Evolutionary conservation across 2,113 vertebrate genomes (phyloP).

Genomic region (Periophthalmus modestus): DNA sequence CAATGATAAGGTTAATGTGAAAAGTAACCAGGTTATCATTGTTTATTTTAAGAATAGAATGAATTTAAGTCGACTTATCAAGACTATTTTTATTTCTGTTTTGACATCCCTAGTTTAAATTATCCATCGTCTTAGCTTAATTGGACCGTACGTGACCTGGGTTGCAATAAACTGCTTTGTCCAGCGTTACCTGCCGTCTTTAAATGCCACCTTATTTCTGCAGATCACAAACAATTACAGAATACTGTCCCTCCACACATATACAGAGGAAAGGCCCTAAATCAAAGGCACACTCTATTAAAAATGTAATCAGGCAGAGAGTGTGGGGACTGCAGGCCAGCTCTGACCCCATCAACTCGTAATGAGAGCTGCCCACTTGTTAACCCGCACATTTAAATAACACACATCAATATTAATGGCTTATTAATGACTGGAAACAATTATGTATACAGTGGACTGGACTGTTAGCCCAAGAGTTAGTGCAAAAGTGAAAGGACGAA

Average conservation of each 20-base stretch:
- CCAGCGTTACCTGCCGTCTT: conserved; percentile 12
- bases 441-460: conserved; percentile 43
- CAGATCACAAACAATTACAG: conserved; percentile 40
- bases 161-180: conserved; percentile 4
- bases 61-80: too few relatives aligned
- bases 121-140: background rate
- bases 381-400: conserved; percentile 66
- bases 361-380: conserved; percentile 65
- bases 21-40: too few relatives aligned
- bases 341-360: conserved; percentile 65
- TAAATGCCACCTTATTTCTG: conserved; percentile 16
- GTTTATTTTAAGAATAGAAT: too few relatives aligned
- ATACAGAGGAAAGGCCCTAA: conserved; percentile 25
- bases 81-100: too few relatives aligned
- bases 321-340: conserved; percentile 47
- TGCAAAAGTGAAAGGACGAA: background rate
- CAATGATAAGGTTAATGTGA: too few relatives aligned
- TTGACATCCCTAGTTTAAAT: background rate
- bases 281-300: conserved; percentile 61
- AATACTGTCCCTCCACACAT: conserved; percentile 9
- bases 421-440: conserved; percentile 66
- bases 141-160: background rate
- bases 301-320: conserved; percentile 59
- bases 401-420: conserved; percentile 69
- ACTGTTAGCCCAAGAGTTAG: conserved; percentile 16